phyloP scores from a whole-genome alignment of 1,140 invertebrate species.

The Ectropis grisescens region DNA sequence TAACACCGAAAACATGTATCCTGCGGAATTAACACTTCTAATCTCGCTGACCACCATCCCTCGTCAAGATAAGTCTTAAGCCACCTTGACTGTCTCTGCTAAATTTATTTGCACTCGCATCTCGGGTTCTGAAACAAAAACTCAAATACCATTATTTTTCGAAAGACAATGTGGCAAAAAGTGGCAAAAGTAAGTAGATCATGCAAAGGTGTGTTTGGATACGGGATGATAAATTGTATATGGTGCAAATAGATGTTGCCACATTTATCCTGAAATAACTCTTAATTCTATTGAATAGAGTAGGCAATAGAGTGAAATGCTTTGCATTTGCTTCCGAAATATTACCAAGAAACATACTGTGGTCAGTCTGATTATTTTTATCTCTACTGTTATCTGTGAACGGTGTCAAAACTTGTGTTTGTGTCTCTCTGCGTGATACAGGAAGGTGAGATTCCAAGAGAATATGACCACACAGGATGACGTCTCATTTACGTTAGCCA shows the following conservation, averaged over 20 bases:
- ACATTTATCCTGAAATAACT: constrained; percentile 8
- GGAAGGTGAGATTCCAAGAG: constrained; percentile 53
- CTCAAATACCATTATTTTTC: constrained; percentile 38
- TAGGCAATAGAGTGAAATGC: no score
- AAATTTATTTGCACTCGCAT: constrained; percentile 49
- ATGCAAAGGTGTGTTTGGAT: constrained; percentile 52
- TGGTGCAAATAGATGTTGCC: constrained; percentile 20
- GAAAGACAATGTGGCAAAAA: constrained; percentile 53
- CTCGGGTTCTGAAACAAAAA: constrained; percentile 51
- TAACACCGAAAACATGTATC: constrained; percentile 25
- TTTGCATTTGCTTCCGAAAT: no score
- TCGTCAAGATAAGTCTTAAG: constrained; percentile 37
- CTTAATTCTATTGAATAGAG: no score
- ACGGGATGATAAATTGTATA: constrained; percentile 51
- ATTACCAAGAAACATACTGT: constrained; percentile 24
- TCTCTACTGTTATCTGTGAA: constrained; percentile 49
- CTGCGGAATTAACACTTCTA: constrained; percentile 40
- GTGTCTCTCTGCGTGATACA: constrained; percentile 53
- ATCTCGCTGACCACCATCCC: constrained; percentile 29
- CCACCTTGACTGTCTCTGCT: constrained; percentile 31
- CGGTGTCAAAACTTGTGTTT: constrained; percentile 65
- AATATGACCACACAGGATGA: constrained; percentile 52
- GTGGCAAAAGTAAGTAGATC: constrained; percentile 53
- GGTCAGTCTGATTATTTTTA: constrained; percentile 65
- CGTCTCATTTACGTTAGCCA: constrained; percentile 46